phyloP scores from a whole-genome alignment of 2,888 invertebrate genomes.

The Orgyia antiqua region DNA sequence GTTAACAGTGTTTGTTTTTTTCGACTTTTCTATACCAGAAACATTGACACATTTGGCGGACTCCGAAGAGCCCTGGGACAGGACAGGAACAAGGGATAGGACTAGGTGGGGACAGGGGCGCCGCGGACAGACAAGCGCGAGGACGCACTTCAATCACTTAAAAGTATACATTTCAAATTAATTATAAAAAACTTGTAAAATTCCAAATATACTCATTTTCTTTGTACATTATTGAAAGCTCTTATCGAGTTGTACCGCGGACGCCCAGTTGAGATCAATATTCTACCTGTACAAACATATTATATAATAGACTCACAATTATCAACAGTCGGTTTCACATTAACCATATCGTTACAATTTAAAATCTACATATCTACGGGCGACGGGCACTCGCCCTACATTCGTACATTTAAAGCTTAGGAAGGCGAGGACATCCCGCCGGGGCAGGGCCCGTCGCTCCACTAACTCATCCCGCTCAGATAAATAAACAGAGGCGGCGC shows the following conservation, averaged over 20 bases:
- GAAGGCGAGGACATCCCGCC: slow-evolving; percentile 26
- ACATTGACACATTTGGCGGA: slow-evolving; percentile 53
- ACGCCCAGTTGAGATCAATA: slow-evolving; percentile 73
- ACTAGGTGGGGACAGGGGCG: slow-evolving; percentile 40
- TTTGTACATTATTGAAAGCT: slow-evolving; percentile 77
- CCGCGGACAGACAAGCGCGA: slow-evolving; percentile 55
- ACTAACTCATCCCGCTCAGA: slow-evolving; percentile 71
- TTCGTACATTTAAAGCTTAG: slow-evolving; percentile 27
- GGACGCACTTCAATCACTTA: slow-evolving; percentile 64
- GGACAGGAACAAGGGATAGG: slow-evolving; percentile 45
- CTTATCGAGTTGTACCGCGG: slow-evolving; percentile 40
- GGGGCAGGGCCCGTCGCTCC: slow-evolving; percentile 31
- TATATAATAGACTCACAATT: slow-evolving; percentile 60
- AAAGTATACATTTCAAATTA: slow-evolving; percentile 73
- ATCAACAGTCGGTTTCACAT: slow-evolving; percentile 56
- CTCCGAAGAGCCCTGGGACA: slow-evolving; percentile 55
- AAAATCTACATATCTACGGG: slow-evolving; percentile 61
- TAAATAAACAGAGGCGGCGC: slow-evolving; percentile 42
- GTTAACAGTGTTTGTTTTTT: slow-evolving; percentile 26
- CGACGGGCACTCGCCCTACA: slow-evolving; percentile 22
- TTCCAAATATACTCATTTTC: slow-evolving; percentile 72
- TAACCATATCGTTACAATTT: slow-evolving; percentile 65
- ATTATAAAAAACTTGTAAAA: slow-evolving; percentile 78
- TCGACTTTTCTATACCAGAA: slow-evolving; percentile 29
- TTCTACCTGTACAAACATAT: slow-evolving; percentile 68